A percentile compares a stretch with the other conserved stretches of the same genome.
phyloP scores from a whole-genome alignment of 2,797 vertebrate species.

The Sebastes vulpes region DNA sequence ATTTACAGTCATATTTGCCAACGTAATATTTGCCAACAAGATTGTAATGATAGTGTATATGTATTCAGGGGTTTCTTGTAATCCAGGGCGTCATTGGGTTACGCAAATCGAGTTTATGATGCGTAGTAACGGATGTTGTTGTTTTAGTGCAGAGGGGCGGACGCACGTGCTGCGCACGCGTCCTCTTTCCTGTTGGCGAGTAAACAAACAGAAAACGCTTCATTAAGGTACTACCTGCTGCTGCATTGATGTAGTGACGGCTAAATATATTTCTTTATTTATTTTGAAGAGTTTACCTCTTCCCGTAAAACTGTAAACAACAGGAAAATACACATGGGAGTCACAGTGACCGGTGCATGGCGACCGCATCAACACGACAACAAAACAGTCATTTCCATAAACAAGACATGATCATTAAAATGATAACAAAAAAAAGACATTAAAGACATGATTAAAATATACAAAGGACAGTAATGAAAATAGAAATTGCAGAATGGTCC shows the following conservation, averaged over 20 bases:
- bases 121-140: conserved; percentile 24
- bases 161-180: not conserved
- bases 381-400: not conserved
- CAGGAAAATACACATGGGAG: not conserved
- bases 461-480: not conserved
- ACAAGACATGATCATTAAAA: not conserved
- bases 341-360: not conserved
- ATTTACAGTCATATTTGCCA: not conserved
- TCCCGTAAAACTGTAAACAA: not conserved
- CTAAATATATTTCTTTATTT: not conserved
- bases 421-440: not conserved
- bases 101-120: not conserved
- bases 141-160: conserved; percentile 11
- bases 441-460: not conserved
- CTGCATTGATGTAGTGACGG: not conserved
- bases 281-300: not conserved
- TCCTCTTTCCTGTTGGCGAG: not conserved
- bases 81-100: conserved; percentile 8
- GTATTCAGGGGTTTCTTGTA: not conserved
- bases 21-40: not conserved
- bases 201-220: conserved; percentile 25
- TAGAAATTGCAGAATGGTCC: not conserved
- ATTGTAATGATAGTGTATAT: conserved; percentile 8
- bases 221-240: not conserved
- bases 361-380: not conserved